Conservation (phyloP, 2,113 vertebrate genomes). For the Tor tambroides region DNA sequence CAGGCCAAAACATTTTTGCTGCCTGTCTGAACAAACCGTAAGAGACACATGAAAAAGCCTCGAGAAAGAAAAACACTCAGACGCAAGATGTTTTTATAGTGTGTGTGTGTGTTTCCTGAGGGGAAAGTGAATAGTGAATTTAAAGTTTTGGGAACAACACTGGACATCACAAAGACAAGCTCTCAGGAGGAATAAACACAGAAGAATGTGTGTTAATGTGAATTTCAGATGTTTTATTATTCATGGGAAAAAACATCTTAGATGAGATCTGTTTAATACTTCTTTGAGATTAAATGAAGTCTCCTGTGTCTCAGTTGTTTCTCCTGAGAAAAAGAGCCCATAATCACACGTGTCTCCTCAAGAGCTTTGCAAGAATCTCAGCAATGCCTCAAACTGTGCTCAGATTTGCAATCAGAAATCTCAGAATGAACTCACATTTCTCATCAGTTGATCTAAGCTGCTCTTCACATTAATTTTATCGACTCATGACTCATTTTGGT, state of each 20-base stretch:
- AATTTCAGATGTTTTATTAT: not conserved
- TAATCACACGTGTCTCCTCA: too few species aligned
- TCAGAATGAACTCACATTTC: not conserved
- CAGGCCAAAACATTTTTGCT: not conserved
- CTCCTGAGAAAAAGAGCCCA: not conserved
- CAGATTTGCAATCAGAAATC: not conserved
- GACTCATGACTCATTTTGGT: not conserved
- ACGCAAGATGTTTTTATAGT: not conserved
- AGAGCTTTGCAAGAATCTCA: too few species aligned
- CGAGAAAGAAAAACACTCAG: conserved; percentile 1
- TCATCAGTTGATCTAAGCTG: not conserved
- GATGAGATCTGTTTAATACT: not conserved
- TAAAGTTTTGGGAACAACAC: conserved; percentile 35
- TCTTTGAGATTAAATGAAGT: not conserved
- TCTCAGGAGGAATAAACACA: not conserved
- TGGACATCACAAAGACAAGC: conserved; percentile 23
- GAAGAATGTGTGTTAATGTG: not conserved
- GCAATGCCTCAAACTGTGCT: too few species aligned
- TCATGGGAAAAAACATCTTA: not conserved
- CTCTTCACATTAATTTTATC: not conserved
- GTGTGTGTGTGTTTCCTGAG: conserved; percentile 25
- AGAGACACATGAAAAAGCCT: conserved; percentile 22
- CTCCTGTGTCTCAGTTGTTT: not conserved
- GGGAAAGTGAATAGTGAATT: conserved; percentile 31
- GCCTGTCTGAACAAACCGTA: not conserved